Evolutionary conservation across 2,113 vertebrate species (phyloP).

Genomic region (Centrocercus urophasianus): DNA sequence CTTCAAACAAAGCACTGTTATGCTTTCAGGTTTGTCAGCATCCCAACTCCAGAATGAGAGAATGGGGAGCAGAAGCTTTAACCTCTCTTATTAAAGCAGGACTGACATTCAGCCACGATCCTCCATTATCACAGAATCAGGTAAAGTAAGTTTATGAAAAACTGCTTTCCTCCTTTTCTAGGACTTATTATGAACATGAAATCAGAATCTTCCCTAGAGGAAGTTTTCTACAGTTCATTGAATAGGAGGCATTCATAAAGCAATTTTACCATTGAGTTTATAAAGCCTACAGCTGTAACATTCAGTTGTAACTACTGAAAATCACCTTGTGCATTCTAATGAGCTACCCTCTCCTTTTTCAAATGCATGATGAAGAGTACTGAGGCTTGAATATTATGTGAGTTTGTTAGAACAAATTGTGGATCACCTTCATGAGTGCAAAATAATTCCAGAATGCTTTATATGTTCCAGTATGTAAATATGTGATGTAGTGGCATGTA

Average conservation of each 20-base stretch:
- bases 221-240: background rate
- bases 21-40: constrained; percentile 94
- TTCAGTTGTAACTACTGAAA: background rate
- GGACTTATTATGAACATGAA: background rate
- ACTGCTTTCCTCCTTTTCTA: background rate
- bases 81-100: constrained; percentile 97
- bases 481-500: background rate
- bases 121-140: constrained; percentile 93
- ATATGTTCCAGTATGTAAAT: background rate
- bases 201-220: constrained; percentile 1
- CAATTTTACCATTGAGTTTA: background rate
- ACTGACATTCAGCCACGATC: constrained; percentile 92
- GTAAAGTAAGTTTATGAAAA: constrained; percentile 74
- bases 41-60: constrained; percentile 97
- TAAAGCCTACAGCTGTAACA: background rate
- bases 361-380: background rate
- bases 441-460: background rate
- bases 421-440: background rate
- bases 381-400: background rate
- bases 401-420: background rate
- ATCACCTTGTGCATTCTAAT: background rate
- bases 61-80: constrained; percentile 98
- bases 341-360: background rate
- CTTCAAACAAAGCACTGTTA: background rate
- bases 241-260: background rate